Base-by-base conservation (phyloP, 2,888 invertebrate species). In the Monopis laevigella region DNA sequence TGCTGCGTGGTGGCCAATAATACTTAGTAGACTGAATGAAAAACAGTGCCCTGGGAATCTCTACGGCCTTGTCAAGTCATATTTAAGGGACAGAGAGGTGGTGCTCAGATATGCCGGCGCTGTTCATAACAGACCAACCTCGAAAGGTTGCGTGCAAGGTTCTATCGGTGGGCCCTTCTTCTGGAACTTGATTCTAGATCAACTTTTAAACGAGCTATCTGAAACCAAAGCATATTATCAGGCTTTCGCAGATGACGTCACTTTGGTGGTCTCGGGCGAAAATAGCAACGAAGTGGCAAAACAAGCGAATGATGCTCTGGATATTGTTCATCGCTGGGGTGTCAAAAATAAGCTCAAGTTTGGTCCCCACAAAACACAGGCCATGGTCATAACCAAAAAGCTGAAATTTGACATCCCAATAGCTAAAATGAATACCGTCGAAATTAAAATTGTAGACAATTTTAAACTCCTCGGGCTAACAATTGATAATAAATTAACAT, bases 231-330 rank as follows among this genome's bases (percentile, higher is more conserved):
- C 19, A 0, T 43, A 46, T 13, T 34, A 42, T 3, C 50, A 52
- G 16, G 53, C 51, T 0, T 53, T 49, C 14, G 51, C 51, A 0
- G 51, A 51, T 18, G 49, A 53, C 12, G 21, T 36, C 21, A 21
- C 21, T 11, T 12, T 36, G n/a, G 30, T 53, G 0, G n/a, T 51
- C 0, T 12, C 50, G 0, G 39, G 46, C 0, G 42, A 41, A 3
- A 3, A 11, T 0, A 48, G 38, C 0, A 16, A 36, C 0, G 32
- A 38, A 2, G 27, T 16, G 1, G 16, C 1, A 2, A 41, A 42
- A 1, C 18, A 45, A 1, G 24, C 46, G 18, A 13, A 5, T 2
- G 24, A 8, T 2, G 27, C 41, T 1, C 38, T 51, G 3, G 19
- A 30, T 1, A 10, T 7, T 0, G 40, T 48, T 6, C 3, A 14